Evolutionary conservation across 2,797 vertebrate genomes (phyloP).

Genomic region (Kryptopterus vitreolus): DNA sequence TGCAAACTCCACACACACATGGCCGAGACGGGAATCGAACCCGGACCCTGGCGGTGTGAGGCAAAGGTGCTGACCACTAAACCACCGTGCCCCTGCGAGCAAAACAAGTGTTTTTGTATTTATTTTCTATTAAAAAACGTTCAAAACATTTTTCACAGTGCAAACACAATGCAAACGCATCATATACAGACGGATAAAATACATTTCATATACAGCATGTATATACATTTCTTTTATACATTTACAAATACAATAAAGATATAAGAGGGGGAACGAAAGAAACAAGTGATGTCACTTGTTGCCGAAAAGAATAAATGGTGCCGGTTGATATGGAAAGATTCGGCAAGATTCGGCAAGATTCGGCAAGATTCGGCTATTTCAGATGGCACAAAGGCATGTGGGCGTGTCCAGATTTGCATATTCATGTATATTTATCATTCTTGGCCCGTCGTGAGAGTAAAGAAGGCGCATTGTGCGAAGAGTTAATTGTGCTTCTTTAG

Average conservation of each 20-base stretch:
- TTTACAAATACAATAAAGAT: neutral
- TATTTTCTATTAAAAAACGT: too few relatives aligned
- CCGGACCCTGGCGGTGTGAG: too few relatives aligned
- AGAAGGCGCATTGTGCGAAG: neutral
- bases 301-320: neutral
- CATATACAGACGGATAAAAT: too few relatives aligned
- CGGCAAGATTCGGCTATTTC: neutral
- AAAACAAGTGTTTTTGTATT: too few relatives aligned
- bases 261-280: neutral
- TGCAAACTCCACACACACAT: too few relatives aligned
- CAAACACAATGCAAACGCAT: too few relatives aligned
- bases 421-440: slow-evolving; percentile 15
- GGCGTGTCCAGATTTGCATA: neutral
- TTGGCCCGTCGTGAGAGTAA: neutral
- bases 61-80: too few relatives aligned
- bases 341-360: neutral
- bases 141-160: too few relatives aligned
- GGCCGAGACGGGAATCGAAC: too few relatives aligned
- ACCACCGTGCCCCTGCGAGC: too few relatives aligned
- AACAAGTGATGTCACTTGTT: neutral
- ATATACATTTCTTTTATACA: neutral
- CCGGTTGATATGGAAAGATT: neutral
- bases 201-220: neutral
- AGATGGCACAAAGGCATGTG: neutral
- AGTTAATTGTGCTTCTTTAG: neutral